phyloP scores from a whole-genome alignment of 2,888 invertebrate species.

The Amblyjoppa fuscipennis region DNA sequence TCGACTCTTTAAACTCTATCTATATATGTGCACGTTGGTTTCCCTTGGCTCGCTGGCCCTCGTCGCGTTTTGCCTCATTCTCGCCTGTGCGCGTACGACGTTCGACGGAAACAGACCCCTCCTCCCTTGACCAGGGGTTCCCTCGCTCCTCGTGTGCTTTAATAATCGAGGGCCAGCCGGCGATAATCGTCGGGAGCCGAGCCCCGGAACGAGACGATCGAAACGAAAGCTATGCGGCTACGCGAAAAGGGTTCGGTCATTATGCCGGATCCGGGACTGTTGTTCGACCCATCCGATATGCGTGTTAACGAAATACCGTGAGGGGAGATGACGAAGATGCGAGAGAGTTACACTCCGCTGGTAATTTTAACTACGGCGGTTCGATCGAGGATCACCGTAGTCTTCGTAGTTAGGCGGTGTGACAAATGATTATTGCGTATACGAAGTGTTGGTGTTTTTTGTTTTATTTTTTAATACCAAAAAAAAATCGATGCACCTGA shows the following conservation, averaged over 20 bases:
- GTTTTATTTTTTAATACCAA: too few species aligned
- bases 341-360: neutral
- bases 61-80: constrained; percentile 11
- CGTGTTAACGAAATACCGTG: constrained; percentile 1
- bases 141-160: constrained; percentile 75
- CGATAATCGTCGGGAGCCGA: constrained; percentile 82
- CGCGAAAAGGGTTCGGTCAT: constrained; percentile 14
- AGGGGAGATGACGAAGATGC: neutral
- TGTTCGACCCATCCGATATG: constrained; percentile 36
- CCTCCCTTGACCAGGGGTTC: constrained; percentile 22
- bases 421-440: neutral
- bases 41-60: constrained; percentile 1
- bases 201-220: constrained; percentile 77
- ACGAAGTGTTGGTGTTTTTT: neutral
- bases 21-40: neutral
- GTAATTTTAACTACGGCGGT: neutral
- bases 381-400: neutral
- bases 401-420: neutral
- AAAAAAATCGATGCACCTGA: too few species aligned
- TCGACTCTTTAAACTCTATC: constrained; percentile 51
- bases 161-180: constrained; percentile 80
- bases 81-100: constrained; percentile 14
- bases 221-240: constrained; percentile 44
- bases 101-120: constrained; percentile 1
- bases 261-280: constrained; percentile 51